Conservation (phyloP, 2,113 vertebrate species). For the Atrichornis clamosus region DNA sequence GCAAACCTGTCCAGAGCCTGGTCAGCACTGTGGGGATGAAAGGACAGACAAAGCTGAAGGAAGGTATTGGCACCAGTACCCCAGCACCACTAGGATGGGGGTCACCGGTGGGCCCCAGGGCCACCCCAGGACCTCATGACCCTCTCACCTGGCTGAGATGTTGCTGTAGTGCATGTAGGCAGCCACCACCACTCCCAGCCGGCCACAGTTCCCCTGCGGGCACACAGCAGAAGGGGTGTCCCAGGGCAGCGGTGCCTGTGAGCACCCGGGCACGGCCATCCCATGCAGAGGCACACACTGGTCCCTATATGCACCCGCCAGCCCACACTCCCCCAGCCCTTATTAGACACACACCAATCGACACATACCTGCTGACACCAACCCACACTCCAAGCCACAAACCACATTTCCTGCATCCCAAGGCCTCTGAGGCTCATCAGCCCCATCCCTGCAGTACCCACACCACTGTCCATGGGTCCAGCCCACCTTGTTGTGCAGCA, state of each 20-base stretch:
- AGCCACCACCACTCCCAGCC: constrained; percentile 93
- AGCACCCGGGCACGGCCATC: not conserved
- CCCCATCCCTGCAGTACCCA: accelerated
- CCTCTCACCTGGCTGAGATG: constrained; percentile 93
- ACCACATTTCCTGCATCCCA: not conserved
- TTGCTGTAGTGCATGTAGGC: constrained; percentile 99
- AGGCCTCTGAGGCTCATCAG: not conserved
- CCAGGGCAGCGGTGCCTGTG: accelerated
- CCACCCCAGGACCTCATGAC: accelerated
- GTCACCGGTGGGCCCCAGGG: not conserved
- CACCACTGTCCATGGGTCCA: accelerated
- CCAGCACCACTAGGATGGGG: not conserved
- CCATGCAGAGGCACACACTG: accelerated
- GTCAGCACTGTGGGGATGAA: constrained; percentile 77
- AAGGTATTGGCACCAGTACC: not conserved
- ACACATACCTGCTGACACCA: accelerated
- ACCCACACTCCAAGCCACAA: not conserved
- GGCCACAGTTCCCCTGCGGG: constrained; percentile 89
- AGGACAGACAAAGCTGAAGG: not conserved
- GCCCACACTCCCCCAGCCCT: not conserved
- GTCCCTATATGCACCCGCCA: accelerated
- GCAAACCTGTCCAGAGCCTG: constrained; percentile 98
- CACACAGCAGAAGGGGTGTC: constrained; percentile 15
- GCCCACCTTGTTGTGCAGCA: constrained; percentile 95
- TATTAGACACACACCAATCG: not conserved